phyloP scores from a whole-genome alignment of 2,888 invertebrate genomes.

The Eupeodes latifasciatus region DNA sequence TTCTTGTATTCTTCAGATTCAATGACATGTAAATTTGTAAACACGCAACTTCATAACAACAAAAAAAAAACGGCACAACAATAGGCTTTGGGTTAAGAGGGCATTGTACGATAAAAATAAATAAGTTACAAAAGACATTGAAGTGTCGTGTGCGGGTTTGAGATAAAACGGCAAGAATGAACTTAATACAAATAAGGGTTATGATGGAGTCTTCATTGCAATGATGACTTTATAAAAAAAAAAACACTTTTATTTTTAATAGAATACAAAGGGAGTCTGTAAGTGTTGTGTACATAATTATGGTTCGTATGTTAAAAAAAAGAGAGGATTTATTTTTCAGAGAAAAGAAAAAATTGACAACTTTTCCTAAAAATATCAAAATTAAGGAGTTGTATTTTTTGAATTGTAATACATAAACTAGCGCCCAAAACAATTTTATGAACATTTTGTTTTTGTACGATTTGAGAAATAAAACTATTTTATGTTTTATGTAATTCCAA shows the following conservation, averaged over 20 bases:
- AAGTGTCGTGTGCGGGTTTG: background rate
- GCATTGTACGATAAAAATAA: background rate
- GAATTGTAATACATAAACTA: too few species aligned
- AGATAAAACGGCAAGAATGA: background rate
- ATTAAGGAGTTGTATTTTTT: too few species aligned
- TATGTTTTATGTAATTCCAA: too few species aligned
- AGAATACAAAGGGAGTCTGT: too few species aligned
- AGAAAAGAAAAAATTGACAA: too few species aligned
- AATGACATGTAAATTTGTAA: constrained; percentile 20
- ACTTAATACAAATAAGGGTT: background rate
- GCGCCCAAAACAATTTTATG: too few species aligned
- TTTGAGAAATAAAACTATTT: too few species aligned
- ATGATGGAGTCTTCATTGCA: background rate
- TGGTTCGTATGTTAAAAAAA: too few species aligned
- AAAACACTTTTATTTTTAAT: background rate
- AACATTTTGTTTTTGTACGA: too few species aligned
- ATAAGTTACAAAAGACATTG: background rate
- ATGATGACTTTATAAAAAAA: background rate
- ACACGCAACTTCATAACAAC: constrained; percentile 2
- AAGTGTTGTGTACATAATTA: too few species aligned
- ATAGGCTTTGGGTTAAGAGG: background rate
- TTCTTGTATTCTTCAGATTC: background rate
- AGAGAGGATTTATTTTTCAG: too few species aligned
- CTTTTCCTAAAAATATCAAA: too few species aligned
- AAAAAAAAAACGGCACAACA: background rate